Evolutionary conservation across 2,797 vertebrate genomes (phyloP).

Genomic region (Girardinus metallicus): DNA sequence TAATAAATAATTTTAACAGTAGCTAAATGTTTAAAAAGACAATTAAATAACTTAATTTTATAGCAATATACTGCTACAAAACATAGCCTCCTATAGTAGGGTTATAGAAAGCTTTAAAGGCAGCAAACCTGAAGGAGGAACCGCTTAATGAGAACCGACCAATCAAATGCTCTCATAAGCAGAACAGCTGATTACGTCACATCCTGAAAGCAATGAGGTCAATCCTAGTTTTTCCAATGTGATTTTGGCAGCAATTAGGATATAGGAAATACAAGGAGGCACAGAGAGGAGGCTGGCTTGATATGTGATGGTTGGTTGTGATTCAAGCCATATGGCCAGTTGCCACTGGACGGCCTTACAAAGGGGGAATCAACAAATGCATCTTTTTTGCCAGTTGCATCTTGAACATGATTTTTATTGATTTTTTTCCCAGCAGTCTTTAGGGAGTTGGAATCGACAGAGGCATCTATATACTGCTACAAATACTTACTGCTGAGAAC

Average conservation of each 20-base stretch:
- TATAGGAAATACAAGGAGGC: background rate
- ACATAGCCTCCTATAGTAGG: too few relatives aligned
- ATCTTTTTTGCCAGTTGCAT: background rate
- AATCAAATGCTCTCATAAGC: background rate
- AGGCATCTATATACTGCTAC: too few relatives aligned
- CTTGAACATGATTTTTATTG: background rate
- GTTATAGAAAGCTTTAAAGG: too few relatives aligned
- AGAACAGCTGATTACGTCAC: background rate
- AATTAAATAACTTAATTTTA: background rate
- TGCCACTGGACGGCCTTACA: background rate
- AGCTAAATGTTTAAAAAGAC: background rate
- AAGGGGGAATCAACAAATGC: background rate
- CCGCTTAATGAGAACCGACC: background rate
- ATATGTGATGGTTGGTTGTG: background rate
- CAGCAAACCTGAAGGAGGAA: background rate
- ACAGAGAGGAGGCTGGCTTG: background rate
- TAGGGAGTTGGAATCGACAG: background rate
- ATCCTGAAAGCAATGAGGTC: background rate
- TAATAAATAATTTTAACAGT: background rate
- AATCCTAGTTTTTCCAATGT: background rate
- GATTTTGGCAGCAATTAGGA: background rate
- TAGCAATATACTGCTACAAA: background rate
- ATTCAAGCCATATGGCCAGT: background rate
- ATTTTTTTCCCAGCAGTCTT: background rate
- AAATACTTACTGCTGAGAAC: background rate